Evolutionary conservation across 2,888 invertebrate genomes (phyloP).

Genomic region (Horisme vitalbata): DNA sequence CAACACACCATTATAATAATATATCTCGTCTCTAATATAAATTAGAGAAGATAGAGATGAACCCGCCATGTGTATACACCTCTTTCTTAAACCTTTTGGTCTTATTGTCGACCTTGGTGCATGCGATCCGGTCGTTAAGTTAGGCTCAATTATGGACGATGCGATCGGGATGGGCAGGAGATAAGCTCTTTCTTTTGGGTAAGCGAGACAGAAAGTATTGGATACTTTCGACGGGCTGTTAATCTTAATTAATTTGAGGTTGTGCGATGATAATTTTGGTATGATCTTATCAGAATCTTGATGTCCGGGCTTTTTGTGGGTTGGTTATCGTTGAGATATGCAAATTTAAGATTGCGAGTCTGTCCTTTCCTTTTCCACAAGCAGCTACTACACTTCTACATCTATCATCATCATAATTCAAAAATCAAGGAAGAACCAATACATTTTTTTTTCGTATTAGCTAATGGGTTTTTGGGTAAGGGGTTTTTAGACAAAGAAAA

Average conservation of each 20-base stretch:
- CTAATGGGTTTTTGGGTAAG: too few species aligned
- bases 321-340: too few species aligned
- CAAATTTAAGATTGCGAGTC: too few species aligned
- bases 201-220: constrained; percentile 17
- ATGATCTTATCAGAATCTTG: constrained; percentile 12
- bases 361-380: too few species aligned
- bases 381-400: too few species aligned
- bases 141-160: constrained; percentile 39
- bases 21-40: neutral
- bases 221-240: constrained; percentile 20
- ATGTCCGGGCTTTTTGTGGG: too few species aligned
- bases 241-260: constrained; percentile 20
- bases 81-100: constrained; percentile 36
- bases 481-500: too few species aligned
- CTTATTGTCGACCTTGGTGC: constrained; percentile 54
- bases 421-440: too few species aligned
- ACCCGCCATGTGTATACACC: constrained; percentile 6
- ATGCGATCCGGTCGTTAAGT: constrained; percentile 55
- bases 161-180: constrained; percentile 26
- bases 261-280: constrained; percentile 1
- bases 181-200: constrained; percentile 20
- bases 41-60: neutral
- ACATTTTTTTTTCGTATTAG: too few species aligned
- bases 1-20: too few species aligned
- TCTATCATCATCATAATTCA: too few species aligned